Evolutionary conservation across 2,113 vertebrate genomes (phyloP).

Genomic region (Dromas ardeola): DNA sequence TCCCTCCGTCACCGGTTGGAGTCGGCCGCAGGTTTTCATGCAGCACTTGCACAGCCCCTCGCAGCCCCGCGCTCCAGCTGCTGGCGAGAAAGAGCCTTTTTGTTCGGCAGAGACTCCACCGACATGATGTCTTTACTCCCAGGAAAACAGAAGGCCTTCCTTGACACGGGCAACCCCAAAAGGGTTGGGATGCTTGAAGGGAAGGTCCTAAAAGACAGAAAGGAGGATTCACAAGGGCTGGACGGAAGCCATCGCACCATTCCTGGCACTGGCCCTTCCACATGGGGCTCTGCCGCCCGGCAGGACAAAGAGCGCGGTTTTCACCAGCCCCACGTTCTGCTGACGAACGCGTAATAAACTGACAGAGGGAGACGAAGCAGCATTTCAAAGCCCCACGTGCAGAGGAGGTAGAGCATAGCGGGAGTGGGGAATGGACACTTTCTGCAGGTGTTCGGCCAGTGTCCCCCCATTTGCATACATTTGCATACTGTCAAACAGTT

Average conservation of each 20-base stretch:
- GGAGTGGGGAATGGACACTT: slow-evolving; percentile 77
- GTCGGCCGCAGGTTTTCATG: neutral
- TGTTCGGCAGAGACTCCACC: neutral
- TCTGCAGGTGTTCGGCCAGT: slow-evolving; percentile 83
- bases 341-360: slow-evolving; percentile 77
- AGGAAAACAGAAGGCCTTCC: slow-evolving; percentile 70
- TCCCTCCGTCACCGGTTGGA: neutral
- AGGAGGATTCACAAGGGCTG: slow-evolving; percentile 76
- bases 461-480: slow-evolving; percentile 83
- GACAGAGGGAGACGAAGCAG: slow-evolving; percentile 60
- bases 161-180: slow-evolving; percentile 36
- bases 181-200: slow-evolving; percentile 45
- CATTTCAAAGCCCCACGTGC: slow-evolving; percentile 46
- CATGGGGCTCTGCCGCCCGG: slow-evolving; percentile 64
- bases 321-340: slow-evolving; percentile 65
- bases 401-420: slow-evolving; percentile 52
- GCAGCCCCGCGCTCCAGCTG: slow-evolving; percentile 62
- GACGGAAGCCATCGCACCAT: slow-evolving; percentile 70
- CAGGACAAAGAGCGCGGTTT: slow-evolving; percentile 76
- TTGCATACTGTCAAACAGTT: slow-evolving; percentile 85
- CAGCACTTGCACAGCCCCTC: neutral
- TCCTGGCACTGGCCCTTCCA: slow-evolving; percentile 64
- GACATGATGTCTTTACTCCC: slow-evolving; percentile 11
- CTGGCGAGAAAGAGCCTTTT: slow-evolving; percentile 31
- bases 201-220: slow-evolving; percentile 58